Evolutionary conservation across 2,888 invertebrate species (phyloP).

Genomic region (Tenthredo scrophulariae): DNA sequence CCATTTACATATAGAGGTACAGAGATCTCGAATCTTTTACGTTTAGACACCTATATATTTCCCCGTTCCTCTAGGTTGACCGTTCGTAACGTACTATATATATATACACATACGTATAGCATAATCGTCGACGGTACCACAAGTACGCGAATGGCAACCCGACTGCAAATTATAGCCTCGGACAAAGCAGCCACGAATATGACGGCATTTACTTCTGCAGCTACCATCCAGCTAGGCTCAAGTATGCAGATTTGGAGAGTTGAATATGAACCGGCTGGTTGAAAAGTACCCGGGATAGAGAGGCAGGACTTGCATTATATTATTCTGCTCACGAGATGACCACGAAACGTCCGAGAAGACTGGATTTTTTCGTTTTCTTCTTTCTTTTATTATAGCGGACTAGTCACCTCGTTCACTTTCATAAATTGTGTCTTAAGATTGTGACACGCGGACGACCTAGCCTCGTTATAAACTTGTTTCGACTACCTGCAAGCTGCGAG

Average conservation of each 20-base stretch:
- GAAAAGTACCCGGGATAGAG: neutral
- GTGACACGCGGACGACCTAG: neutral
- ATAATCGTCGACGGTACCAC: slow-evolving; percentile 6
- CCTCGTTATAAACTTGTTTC: slow-evolving; percentile 29
- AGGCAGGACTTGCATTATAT: neutral
- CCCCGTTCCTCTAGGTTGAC: neutral
- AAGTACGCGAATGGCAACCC: neutral
- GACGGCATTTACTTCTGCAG: neutral
- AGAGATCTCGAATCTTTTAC: slow-evolving; percentile 9
- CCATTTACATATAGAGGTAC: neutral
- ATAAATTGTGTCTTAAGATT: neutral
- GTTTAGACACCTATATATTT: neutral
- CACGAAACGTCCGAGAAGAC: neutral
- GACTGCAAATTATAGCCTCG: slow-evolving; percentile 6
- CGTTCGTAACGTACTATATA: neutral
- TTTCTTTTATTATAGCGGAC: neutral
- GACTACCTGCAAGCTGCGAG: neutral
- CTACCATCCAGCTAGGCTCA: slow-evolving; percentile 1
- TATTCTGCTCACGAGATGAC: neutral
- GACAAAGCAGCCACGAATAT: neutral
- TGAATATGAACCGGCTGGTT: slow-evolving; percentile 5
- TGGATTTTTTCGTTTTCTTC: neutral
- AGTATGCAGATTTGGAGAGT: slow-evolving; percentile 18
- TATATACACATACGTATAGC: neutral
- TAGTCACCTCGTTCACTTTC: slow-evolving; percentile 14